phyloP scores from a whole-genome alignment of 37 sponge, comb jelly and placozoan genomes.

The Hexactinellida sp. region DNA sequence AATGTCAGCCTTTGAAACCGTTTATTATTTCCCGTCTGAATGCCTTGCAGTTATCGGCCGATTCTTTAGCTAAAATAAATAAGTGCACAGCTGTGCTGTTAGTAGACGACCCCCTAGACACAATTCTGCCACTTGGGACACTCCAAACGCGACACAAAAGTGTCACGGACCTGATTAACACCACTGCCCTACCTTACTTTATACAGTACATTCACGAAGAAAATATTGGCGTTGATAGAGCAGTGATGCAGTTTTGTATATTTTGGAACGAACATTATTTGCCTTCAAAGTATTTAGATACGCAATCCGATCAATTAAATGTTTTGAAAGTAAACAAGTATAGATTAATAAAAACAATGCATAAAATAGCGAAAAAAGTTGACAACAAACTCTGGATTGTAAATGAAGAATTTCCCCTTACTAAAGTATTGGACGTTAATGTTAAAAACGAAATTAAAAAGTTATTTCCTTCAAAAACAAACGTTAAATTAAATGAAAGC shows the following conservation, averaged over 20 bases:
- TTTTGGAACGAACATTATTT: slow-evolving; percentile 6
- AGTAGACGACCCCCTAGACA: neutral
- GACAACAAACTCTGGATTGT: neutral
- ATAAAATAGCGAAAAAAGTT: neutral
- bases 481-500: neutral
- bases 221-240: neutral
- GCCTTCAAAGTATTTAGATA: neutral
- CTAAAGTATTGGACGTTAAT: neutral
- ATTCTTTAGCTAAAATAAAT: neutral
- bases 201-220: neutral
- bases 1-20: slow-evolving; percentile 47
- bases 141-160: neutral
- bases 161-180: neutral
- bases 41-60: neutral
- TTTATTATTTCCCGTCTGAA: slow-evolving; percentile 16
- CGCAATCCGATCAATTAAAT: neutral
- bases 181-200: neutral
- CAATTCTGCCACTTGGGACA: neutral
- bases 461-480: neutral
- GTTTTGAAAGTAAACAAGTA: neutral
- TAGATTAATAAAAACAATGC: neutral
- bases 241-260: neutral
- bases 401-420: neutral
- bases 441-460: neutral
- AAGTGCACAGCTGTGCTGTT: neutral